A percentile compares a stretch with the other conserved stretches of the same genome.
These are phyloP conservation scores for Rotaria magnacalcarata DNA, from an alignment of 2,888 invertebrate species.

Conservation along the genomic window DNA sequence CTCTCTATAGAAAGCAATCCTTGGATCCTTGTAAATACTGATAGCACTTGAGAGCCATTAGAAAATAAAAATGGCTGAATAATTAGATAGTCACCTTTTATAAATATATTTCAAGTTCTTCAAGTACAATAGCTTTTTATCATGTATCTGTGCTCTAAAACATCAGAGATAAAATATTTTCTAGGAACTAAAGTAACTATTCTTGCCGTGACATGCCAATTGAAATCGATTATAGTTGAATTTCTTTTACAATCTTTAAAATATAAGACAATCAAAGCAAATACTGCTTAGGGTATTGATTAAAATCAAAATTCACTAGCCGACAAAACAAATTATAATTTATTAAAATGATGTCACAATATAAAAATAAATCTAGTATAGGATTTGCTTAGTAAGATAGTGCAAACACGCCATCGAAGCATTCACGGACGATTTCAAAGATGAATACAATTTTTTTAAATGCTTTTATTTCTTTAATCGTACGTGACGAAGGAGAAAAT, in stretches of 20 bases:
- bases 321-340: too few relatives aligned
- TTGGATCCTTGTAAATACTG: too few relatives aligned
- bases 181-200: not conserved
- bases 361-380: not conserved
- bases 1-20: too few relatives aligned
- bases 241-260: slow-evolving; percentile 43
- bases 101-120: too few relatives aligned
- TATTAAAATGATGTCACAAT: too few relatives aligned
- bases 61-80: too few relatives aligned
- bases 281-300: slow-evolving; percentile 55
- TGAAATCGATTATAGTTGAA: slow-evolving; percentile 36
- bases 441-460: too few relatives aligned
- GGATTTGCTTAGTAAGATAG: slow-evolving; percentile 34
- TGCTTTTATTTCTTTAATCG: slow-evolving; percentile 45
- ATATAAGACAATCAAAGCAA: slow-evolving; percentile 52
- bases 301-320: slow-evolving; percentile 53
- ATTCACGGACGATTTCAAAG: not conserved
- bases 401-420: slow-evolving; percentile 30
- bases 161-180: slow-evolving; percentile 50
- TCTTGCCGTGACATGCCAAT: slow-evolving; percentile 35
- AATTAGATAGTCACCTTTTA: too few relatives aligned
- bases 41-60: too few relatives aligned
- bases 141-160: slow-evolving; percentile 48
- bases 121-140: not conserved
- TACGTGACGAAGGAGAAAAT: slow-evolving; percentile 47